Evolutionary conservation across 2,888 invertebrate genomes (phyloP).

Genomic region (Tanaodytes sp.): DNA sequence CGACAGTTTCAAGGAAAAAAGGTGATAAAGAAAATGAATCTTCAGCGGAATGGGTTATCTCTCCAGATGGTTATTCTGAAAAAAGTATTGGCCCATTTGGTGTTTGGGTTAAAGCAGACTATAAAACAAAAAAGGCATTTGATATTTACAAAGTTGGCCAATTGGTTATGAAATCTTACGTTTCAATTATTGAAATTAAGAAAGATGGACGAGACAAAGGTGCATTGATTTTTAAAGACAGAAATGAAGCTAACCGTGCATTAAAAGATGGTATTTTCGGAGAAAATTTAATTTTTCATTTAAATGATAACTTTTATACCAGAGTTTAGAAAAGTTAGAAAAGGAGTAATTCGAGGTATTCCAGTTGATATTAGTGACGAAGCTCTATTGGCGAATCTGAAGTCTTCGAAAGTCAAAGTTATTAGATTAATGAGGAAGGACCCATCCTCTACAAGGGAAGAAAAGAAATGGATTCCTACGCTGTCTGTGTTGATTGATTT

Average conservation of each 20-base stretch:
- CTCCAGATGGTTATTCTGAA: slow-evolving; percentile 3
- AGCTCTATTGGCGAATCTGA: background rate
- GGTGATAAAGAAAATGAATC: background rate
- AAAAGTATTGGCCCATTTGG: slow-evolving; percentile 1
- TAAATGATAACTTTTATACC: slow-evolving; percentile 7
- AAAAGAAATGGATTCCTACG: slow-evolving; percentile 29
- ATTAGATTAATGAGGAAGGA: background rate
- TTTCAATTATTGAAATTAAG: slow-evolving; percentile 7
- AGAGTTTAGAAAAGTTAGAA: slow-evolving; percentile 8
- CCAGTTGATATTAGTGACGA: slow-evolving; percentile 4
- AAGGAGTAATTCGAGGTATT: slow-evolving; percentile 12
- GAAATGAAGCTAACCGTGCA: slow-evolving; percentile 16
- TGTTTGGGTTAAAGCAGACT: slow-evolving; percentile 4
- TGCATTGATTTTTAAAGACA: slow-evolving; percentile 10
- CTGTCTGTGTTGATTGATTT: too few species aligned
- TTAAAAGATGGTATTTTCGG: slow-evolving; percentile 14
- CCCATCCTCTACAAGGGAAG: too few species aligned
- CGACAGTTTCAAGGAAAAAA: background rate
- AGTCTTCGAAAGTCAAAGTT: background rate
- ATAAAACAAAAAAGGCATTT: background rate
- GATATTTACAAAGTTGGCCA: slow-evolving; percentile 16
- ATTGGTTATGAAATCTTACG: background rate
- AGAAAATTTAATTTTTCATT: too few species aligned
- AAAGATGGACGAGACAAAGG: slow-evolving; percentile 27
- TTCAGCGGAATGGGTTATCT: background rate